Evolutionary conservation across 2,113 vertebrate species (phyloP), one percentile per base, ranked within the genome.

Genomic region (Capreolus pygargus): DNA sequence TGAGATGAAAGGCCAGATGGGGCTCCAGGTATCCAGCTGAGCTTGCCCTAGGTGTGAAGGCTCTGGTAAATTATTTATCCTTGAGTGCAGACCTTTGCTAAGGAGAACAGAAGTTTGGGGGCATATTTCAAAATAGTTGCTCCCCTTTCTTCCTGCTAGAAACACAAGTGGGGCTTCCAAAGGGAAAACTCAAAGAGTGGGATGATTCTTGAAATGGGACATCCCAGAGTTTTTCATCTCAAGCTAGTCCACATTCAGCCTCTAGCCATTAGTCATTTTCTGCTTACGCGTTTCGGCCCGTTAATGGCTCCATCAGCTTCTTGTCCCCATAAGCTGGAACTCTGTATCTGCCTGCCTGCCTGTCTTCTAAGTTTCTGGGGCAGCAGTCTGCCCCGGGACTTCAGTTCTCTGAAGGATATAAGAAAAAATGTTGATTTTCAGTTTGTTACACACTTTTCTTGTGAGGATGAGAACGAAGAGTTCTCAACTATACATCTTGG

Each of bases 241-340:
- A 5, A 16, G n/a, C 47, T 50, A 6, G 9, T 3, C 25, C 27
- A 8, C 16, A 9, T 21, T n/a, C 39, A 12, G 39, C 76, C 64
- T 43, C 78, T 27, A 19, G 64, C 28, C 25, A 14, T 25, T 15
- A 30, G 25, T 58, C 39, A 12, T 1, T 9, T 11, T 7, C 60
- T 11, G 5, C 13, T 10, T 3, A 2, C 1, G 12, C 9, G 1
- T 33, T 13, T 28, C 54, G 6, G 5, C 76, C 88, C 11, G 23
- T 30, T 28, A 15, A 11, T 8, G 11, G 33, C 12, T 55, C 3
- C 47, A 6, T 23, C 7, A 39, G 25, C 89, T 57, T 52, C 54
- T 4, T 3, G 36, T 39, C 17, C 19, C 50, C 1, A 10, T 19
- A 1, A 61, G 70, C 45, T 19, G 15, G 27, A 39, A 10, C 30